Percentiles rank a stretch among this genome's conserved stretches.
These are phyloP conservation scores for Drosophila punjabiensis DNA, from an alignment of 1,140 invertebrate species.

Conservation along the genomic window DNA sequence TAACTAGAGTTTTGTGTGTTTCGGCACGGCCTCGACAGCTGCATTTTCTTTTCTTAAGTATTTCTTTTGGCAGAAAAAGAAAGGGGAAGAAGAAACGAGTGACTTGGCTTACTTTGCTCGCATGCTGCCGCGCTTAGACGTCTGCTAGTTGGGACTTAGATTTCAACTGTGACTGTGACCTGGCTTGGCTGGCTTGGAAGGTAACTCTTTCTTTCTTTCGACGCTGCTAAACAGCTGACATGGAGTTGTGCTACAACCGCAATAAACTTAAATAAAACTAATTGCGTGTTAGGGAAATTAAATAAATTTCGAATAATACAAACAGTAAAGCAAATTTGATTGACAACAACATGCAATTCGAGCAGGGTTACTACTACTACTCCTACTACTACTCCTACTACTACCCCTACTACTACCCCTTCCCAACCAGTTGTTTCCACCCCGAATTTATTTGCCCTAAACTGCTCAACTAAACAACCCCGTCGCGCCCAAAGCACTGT, in stretches of 20 bases:
- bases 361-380: constrained; percentile 33
- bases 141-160: constrained; percentile 46
- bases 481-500: constrained; percentile 51
- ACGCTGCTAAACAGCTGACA: constrained; percentile 73
- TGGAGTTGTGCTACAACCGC: constrained; percentile 65
- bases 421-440: neutral
- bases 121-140: constrained; percentile 55
- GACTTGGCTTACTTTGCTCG: constrained; percentile 58
- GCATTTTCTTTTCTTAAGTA: constrained; percentile 46
- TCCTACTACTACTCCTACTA: neutral
- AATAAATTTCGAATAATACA: constrained; percentile 82
- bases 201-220: constrained; percentile 61
- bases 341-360: constrained; percentile 79
- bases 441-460: constrained; percentile 26
- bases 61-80: constrained; percentile 32
- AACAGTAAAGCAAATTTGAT: constrained; percentile 82
- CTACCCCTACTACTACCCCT: neutral
- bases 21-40: constrained; percentile 36
- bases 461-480: constrained; percentile 79
- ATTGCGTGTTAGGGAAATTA: constrained; percentile 83
- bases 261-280: constrained; percentile 84
- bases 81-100: constrained; percentile 24
- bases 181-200: constrained; percentile 37
- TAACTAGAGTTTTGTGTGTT: constrained; percentile 19
- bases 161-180: constrained; percentile 37